Conservation (phyloP, 92 coral and sea anemone genomes). For the Umimayanthus kanabou region DNA sequence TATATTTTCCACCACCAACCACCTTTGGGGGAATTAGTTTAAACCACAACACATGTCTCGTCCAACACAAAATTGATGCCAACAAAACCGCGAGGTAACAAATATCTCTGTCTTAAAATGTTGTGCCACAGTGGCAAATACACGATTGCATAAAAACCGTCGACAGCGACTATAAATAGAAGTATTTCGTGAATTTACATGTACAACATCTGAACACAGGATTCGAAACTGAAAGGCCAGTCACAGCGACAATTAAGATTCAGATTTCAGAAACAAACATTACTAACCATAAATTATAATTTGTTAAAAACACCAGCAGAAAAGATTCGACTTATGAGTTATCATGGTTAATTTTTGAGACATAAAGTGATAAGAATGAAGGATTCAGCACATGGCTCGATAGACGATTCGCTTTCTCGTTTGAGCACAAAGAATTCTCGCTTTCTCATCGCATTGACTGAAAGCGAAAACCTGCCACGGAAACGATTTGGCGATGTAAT, state of each 20-base stretch:
- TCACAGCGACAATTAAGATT: neutral
- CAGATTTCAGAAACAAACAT: slow-evolving; percentile 6
- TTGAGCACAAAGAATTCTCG: neutral
- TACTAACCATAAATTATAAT: slow-evolving; percentile 1
- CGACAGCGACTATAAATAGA: neutral
- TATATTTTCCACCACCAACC: neutral
- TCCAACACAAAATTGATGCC: neutral
- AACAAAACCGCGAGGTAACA: neutral
- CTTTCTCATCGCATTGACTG: neutral
- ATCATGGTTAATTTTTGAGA: neutral
- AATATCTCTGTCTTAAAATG: neutral
- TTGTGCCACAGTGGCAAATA: neutral
- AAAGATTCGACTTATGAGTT: neutral
- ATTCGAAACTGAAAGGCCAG: neutral
- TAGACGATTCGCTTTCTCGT: neutral
- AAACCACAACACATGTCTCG: slow-evolving; percentile 5
- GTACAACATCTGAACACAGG: neutral
- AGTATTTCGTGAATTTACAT: neutral
- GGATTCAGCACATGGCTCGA: slow-evolving; percentile 6
- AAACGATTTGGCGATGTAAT: neutral
- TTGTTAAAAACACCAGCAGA: neutral
- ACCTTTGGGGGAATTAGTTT: neutral
- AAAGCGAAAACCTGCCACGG: neutral
- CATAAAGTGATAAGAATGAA: neutral
- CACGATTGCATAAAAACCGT: neutral